These are phyloP conservation scores for Epinotia brunnichana DNA, from an alignment of 2,888 invertebrate genomes.

Conservation along the genomic window DNA sequence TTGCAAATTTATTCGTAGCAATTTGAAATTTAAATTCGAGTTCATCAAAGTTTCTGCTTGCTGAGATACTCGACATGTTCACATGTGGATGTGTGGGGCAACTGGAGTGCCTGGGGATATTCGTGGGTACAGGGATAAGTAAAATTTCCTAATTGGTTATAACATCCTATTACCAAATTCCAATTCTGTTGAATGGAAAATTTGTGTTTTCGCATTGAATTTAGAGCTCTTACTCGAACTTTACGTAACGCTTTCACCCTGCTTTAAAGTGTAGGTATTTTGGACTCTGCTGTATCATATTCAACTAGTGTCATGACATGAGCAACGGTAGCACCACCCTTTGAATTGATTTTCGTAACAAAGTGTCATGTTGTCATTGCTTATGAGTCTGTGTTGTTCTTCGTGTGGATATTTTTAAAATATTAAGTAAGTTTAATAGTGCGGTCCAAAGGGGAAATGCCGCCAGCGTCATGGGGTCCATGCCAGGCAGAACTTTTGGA, in stretches of 20 bases:
- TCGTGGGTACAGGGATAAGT: conserved; percentile 35
- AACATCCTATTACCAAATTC: conserved; percentile 50
- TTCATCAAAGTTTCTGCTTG: conserved; percentile 73
- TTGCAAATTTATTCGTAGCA: conserved; percentile 76
- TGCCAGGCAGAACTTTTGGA: too few relatives aligned
- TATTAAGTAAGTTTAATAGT: too few relatives aligned
- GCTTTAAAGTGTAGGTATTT: neutral
- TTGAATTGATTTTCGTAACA: too few relatives aligned
- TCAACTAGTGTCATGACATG: too few relatives aligned
- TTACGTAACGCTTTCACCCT: conserved; percentile 12
- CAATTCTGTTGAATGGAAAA: conserved; percentile 42
- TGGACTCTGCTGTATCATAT: neutral
- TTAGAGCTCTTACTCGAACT: conserved; percentile 11
- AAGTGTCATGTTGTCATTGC: too few relatives aligned
- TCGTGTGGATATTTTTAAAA: too few relatives aligned
- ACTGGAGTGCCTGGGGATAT: conserved; percentile 42
- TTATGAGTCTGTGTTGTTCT: too few relatives aligned
- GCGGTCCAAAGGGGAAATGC: too few relatives aligned
- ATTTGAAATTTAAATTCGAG: conserved; percentile 78
- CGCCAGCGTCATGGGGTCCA: too few relatives aligned
- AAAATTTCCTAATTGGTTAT: conserved; percentile 58
- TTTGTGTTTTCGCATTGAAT: conserved; percentile 28
- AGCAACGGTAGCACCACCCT: too few relatives aligned
- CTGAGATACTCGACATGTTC: conserved; percentile 61
- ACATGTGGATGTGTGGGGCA: conserved; percentile 58